These are phyloP conservation scores for Cantharis rustica DNA, from an alignment of 2,888 invertebrate species.

Conservation along the genomic window DNA sequence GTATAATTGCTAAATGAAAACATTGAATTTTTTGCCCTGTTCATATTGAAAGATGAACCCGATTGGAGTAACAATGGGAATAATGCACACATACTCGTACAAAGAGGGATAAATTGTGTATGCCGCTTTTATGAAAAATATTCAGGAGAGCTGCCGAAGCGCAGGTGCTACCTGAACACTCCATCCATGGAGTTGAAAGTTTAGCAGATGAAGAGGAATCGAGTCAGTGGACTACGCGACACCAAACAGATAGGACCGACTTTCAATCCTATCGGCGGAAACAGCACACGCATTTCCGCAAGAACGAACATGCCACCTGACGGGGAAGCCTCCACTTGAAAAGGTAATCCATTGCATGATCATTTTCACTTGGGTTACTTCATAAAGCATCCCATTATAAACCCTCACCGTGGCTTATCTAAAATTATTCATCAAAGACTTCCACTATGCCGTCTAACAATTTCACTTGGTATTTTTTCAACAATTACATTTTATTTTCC, in stretches of 20 bases:
- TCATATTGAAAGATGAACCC: neutral
- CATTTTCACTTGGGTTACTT: slow-evolving; percentile 30
- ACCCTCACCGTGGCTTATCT: slow-evolving; percentile 6
- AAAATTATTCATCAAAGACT: slow-evolving; percentile 12
- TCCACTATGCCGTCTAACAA: neutral
- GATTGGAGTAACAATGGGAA: neutral
- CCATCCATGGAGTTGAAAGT: slow-evolving; percentile 11
- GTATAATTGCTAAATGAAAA: neutral
- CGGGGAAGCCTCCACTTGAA: slow-evolving; percentile 44
- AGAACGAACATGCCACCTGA: slow-evolving; percentile 50
- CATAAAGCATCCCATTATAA: slow-evolving; percentile 11
- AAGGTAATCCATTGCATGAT: slow-evolving; percentile 38
- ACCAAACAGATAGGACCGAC: slow-evolving; percentile 27
- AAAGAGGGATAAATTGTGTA: neutral
- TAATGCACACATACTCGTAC: neutral
- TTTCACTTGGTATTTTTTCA: neutral
- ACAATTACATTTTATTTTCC: neutral
- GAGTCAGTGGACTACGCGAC: slow-evolving; percentile 35
- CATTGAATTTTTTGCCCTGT: neutral
- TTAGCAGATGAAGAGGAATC: slow-evolving; percentile 20
- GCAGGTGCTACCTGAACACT: slow-evolving; percentile 24
- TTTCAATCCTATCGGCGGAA: slow-evolving; percentile 25
- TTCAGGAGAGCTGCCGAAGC: slow-evolving; percentile 6
- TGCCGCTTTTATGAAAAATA: neutral
- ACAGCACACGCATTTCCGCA: slow-evolving; percentile 40